Evolutionary conservation across 2,113 vertebrate genomes (phyloP), one percentile per base, ranked within the genome.

Genomic region (Aix galericulata): DNA sequence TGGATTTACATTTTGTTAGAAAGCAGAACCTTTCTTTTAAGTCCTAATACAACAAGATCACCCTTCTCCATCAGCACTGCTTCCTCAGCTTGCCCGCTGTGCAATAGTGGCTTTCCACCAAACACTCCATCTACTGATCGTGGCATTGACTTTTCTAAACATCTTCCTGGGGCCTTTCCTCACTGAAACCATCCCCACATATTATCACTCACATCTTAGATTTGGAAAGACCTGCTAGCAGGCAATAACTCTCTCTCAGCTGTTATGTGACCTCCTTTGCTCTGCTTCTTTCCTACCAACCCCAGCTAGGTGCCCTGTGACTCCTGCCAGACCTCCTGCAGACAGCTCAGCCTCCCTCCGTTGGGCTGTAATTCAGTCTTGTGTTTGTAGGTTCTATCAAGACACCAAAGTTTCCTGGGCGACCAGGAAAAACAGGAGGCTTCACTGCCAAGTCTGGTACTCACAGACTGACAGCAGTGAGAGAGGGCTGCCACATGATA

Each of bases 1-100:
- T 25, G 18, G 48, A 91, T 92, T 96, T 89, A 73, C 34, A 55
- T 94, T 89, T 86, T 48, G 66, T 64, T 75, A 72, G 60, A 71
- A 83, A 60, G 25, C 26, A 38, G 18, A 34, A 82, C 75, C 16
- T 10, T 40, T 67, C 46, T 32, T 8, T 15, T 2, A 74, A 88
- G 36, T 4, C 55, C 50, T 74, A 77, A 59, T 8, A 31, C 0
- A 1, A 34, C 36, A 83, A 94, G 91, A 82, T 32, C 6, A 17
- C 27, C 63, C 59, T 75, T 58, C 76, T 26, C 36, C 14, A 84
- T 29, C 74, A 89, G 63, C n/a, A 44, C 15, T 22, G 22, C 34
- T n/a, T 89, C n/a, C 58, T 82, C 73, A 53, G 53, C 52, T 77
- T 86, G 31, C 27, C 60, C 48, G 38, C 55, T 31, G 40, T 53